phyloP scores from a whole-genome alignment of 30 jellyfish, hydroid and myxozoan species.

The Rhopilema esculentum region DNA sequence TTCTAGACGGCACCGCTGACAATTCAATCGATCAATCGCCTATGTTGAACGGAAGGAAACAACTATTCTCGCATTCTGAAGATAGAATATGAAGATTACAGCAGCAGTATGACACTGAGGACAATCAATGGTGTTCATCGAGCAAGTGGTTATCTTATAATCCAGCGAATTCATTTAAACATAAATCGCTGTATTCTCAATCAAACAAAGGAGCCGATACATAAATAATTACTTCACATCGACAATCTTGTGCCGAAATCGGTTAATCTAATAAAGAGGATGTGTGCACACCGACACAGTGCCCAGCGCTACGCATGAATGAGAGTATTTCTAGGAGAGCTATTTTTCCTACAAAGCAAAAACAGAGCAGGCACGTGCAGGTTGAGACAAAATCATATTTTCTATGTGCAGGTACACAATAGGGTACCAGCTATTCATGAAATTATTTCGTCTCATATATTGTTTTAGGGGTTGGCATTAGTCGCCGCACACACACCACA shows the following conservation, averaged over 20 bases:
- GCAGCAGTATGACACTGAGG: neutral
- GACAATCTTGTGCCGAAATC: slow-evolving; percentile 5
- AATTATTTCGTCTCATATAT: neutral
- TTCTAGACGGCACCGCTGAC: no score
- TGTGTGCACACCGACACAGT: slow-evolving; percentile 9
- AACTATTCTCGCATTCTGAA: no score
- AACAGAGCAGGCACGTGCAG: neutral
- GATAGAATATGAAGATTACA: neutral
- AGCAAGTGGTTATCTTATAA: neutral
- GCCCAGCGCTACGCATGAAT: neutral
- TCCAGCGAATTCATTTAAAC: neutral
- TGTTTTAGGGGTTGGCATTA: neutral
- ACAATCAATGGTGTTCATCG: neutral
- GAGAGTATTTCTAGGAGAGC: neutral
- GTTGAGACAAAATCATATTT: neutral
- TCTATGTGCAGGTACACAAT: neutral
- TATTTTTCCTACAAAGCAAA: neutral
- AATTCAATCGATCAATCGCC: no score
- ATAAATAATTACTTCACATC: neutral
- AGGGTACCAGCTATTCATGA: neutral
- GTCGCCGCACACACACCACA: neutral
- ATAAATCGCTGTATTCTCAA: neutral
- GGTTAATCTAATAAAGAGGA: neutral
- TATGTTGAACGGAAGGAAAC: no score
- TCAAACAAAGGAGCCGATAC: slow-evolving; percentile 16